A percentile compares a stretch with the other conserved stretches of the same genome.
These are phyloP conservation scores for Drosophila pectinifera DNA, from an alignment of 1,140 invertebrate genomes.

Conservation along the genomic window DNA sequence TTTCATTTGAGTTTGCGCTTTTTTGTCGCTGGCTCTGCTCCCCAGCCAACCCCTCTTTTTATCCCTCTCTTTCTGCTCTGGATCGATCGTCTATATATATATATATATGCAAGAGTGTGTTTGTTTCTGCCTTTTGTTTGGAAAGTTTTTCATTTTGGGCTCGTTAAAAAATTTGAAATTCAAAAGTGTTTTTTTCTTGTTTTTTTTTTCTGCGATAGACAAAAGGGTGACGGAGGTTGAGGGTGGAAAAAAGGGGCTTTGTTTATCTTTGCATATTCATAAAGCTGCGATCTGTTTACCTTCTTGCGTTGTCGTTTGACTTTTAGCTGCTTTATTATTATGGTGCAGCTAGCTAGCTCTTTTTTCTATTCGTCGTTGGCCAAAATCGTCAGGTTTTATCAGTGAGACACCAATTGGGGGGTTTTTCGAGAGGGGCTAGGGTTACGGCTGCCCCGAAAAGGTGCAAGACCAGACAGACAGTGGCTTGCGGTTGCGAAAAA, in stretches of 20 bases:
- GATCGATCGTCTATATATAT: slow-evolving; percentile 56
- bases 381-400: slow-evolving; percentile 70
- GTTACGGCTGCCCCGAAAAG: slow-evolving; percentile 24
- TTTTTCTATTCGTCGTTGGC: slow-evolving; percentile 10
- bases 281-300: slow-evolving; percentile 77
- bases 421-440: neutral
- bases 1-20: slow-evolving; percentile 73
- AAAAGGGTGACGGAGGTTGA: slow-evolving; percentile 30
- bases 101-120: neutral
- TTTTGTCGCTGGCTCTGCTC: slow-evolving; percentile 37
- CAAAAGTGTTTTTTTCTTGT: slow-evolving; percentile 32
- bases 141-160: slow-evolving; percentile 79
- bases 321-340: slow-evolving; percentile 72
- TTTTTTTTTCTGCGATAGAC: slow-evolving; percentile 16
- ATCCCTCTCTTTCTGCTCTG: slow-evolving; percentile 59
- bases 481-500: slow-evolving; percentile 58
- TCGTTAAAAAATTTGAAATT: slow-evolving; percentile 80
- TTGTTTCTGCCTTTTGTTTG: slow-evolving; percentile 68
- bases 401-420: slow-evolving; percentile 32
- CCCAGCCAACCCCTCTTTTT: slow-evolving; percentile 7
- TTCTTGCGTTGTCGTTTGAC: slow-evolving; percentile 74
- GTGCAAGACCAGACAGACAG: slow-evolving; percentile 44
- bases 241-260: slow-evolving; percentile 20
- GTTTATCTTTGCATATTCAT: slow-evolving; percentile 81
- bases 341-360: slow-evolving; percentile 27